Base-by-base conservation (phyloP, 1,140 invertebrate genomes). In the Monochamus saltuarius region DNA sequence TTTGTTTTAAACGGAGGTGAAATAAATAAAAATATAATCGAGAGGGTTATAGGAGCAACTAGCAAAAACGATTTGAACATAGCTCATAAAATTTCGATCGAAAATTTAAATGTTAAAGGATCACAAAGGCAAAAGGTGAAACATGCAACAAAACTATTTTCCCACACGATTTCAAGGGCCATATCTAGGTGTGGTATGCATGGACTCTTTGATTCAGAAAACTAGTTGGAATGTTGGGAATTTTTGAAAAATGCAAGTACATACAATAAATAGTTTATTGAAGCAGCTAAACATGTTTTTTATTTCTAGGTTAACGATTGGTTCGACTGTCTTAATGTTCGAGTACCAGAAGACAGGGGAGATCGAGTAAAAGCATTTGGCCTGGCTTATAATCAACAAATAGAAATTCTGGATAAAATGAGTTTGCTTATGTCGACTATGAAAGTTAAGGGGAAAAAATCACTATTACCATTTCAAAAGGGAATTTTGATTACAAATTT, bases 401-500 rank as follows among this genome's bases (percentile, higher is more conserved):
- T 3, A 1, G 2, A 42, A 2, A 61, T 61, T 47, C 3, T 61
- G 7, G 36, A 61, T 38, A 37, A 29, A 29, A 29, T 29, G 22
- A 29, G 2, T 29, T 3, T 42, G 29, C 36, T 37, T 10, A 43
- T 60, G 13, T 14, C 17, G 22, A 53, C 36, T 29, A 3, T 53
- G 11, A 60, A 49, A 52, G 58, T 60, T 4, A 60, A 60, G 45
- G 49, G 40, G 1, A 62, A 59, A 35, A 34, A 2, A 11, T n/a
- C n/a, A 16, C 17, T 57, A 40, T 2, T 58, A 1, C 52, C 52
- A 29, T 62, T 62, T 29, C 45, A 56, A 52, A 58, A 22, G n/a
- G 60, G 53, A 10, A 58, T 16, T 29, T 37, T 50, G 9, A 56
- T 68, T 14, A 67, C 63, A 2, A 60, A 71, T 19, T 65, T 49